A percentile compares a stretch with the other conserved stretches of the same genome.
phyloP scores from a whole-genome alignment of 2,888 invertebrate genomes.

The Pyrgus malvae region DNA sequence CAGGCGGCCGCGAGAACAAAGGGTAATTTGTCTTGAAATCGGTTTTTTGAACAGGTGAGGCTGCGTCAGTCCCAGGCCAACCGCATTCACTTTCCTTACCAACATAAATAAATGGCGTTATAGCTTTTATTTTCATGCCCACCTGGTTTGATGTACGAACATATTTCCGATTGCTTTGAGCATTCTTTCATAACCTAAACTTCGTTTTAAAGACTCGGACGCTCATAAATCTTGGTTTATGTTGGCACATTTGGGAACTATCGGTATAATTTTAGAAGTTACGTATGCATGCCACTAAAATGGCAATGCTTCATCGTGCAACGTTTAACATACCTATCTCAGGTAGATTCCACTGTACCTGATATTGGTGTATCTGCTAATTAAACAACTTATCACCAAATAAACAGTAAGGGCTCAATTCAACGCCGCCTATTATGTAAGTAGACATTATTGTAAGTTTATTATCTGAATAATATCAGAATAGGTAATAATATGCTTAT shows the following conservation, averaged over 20 bases:
- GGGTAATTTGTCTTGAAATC: conserved; percentile 69
- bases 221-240: conserved; percentile 69
- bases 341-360: too few species aligned
- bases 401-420: too few species aligned
- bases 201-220: conserved; percentile 59
- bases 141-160: conserved; percentile 65
- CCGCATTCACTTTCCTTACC: conserved; percentile 63
- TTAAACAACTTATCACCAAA: too few species aligned
- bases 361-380: too few species aligned
- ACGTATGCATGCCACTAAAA: conserved; percentile 42
- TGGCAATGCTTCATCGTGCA: conserved; percentile 2
- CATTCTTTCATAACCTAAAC: conserved; percentile 70
- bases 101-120: conserved; percentile 57
- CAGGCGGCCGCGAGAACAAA: conserved; percentile 65
- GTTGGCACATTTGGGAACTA: conserved; percentile 61
- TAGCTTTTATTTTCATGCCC: conserved; percentile 62
- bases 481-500: too few species aligned
- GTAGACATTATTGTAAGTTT: too few species aligned
- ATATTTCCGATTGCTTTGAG: conserved; percentile 63
- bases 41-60: conserved; percentile 71
- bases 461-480: too few species aligned
- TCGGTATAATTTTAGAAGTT: conserved; percentile 62
- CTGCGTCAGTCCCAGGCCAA: conserved; percentile 55
- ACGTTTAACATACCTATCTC: too few species aligned
- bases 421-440: too few species aligned